Base-by-base conservation (phyloP, 2,797 vertebrate genomes). In the Ispidina lecontei region DNA sequence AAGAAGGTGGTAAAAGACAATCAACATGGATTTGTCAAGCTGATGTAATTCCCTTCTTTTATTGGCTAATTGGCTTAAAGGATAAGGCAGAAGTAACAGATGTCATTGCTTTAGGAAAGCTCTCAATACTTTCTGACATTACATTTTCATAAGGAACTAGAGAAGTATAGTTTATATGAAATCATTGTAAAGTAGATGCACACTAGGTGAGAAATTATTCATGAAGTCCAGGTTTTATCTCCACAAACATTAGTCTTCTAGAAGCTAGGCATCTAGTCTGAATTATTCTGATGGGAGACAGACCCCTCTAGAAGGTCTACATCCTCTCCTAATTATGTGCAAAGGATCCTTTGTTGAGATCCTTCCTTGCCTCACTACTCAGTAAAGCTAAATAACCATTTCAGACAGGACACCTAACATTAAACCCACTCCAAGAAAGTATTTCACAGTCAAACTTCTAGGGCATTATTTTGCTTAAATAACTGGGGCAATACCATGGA, bases 11-110 rank as follows among this genome's bases (percentile, higher is more conserved):
- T 74, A 91, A 87, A 92, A 96, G 63, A 87, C 67, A 89, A 87
- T 95, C 91, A 93, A 69, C 84, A 75, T 84, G 93, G 92, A 96
- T 93, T 95, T 94, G 79, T 92, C 51, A 85, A 60, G 73, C 92
- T 89, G 89, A 95, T 94, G 65, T 83, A 85, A 95, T 93, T 96
- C 89, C 79, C 28, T 89, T 81, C 59, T 83, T 95, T 95, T 91
- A 81, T 83, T 83, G 47, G 22, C 46, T 94, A 93, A 93, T 92
- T 93, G 89, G 89, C 59, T 91, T 93, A 95, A 49, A 63, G 87
- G 76, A 91, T 96, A 87, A 86, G 54, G 39, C n/a, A 81, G 78
- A 58, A 91, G 19, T 52, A 94, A 87, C 81, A 77, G 90, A 84
- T 83, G 58, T 77, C 81, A 94, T 93, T 91, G 79, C 62, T 96